These are phyloP conservation scores for Muscina levida DNA, from an alignment of 2,888 invertebrate species.

Conservation along the genomic window DNA sequence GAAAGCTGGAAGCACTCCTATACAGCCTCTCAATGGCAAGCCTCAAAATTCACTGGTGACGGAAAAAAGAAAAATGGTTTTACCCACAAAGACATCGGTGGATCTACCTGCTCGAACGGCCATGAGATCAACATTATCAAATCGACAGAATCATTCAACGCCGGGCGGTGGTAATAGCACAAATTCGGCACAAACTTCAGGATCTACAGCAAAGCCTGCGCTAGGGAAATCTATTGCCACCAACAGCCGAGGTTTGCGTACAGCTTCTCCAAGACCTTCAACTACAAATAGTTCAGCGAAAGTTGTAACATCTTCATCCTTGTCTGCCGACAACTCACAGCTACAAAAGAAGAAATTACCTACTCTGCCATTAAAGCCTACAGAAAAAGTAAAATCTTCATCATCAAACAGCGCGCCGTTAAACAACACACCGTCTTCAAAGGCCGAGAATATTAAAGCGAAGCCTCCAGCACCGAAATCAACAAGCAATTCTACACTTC, in stretches of 20 bases:
- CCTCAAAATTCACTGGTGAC: neutral
- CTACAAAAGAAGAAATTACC: constrained; percentile 17
- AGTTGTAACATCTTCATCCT: neutral
- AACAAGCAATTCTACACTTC: neutral
- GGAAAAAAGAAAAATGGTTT: constrained; percentile 21
- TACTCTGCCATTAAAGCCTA: constrained; percentile 19
- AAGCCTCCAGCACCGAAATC: constrained; percentile 21
- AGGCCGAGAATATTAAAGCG: constrained; percentile 11
- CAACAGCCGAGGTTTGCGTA: neutral
- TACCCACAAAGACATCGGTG: constrained; percentile 48
- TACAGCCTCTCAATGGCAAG: constrained; percentile 50
- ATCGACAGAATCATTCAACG: constrained; percentile 13
- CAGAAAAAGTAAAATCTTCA: constrained; percentile 28
- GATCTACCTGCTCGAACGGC: constrained; percentile 32
- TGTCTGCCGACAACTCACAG: neutral
- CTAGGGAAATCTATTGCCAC: neutral
- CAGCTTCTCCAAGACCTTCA: constrained; percentile 10
- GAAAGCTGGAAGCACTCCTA: constrained; percentile 5
- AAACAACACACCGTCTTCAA: neutral
- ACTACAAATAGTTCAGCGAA: neutral
- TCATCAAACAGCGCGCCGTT: constrained; percentile 15
- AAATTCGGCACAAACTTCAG: neutral
- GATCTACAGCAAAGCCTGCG: neutral
- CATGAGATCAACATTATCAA: constrained; percentile 19
- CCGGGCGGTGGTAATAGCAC: neutral